phyloP scores from a whole-genome alignment of 2,113 vertebrate genomes.

The Protomyctophum bolini region DNA sequence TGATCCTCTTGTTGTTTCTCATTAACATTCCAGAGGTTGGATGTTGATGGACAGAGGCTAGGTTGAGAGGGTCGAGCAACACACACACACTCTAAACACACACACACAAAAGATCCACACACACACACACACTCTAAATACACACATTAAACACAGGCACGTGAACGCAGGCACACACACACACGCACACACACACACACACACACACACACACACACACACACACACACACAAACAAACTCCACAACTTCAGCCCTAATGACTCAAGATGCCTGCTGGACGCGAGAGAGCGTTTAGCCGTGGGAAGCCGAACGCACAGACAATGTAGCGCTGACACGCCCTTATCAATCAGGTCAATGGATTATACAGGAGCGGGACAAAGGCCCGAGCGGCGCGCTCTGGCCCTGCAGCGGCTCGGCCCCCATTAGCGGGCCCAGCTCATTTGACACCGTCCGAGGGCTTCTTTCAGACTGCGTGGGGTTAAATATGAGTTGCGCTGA shows the following conservation, averaged over 20 bases:
- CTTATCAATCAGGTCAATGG: slow-evolving; percentile 78
- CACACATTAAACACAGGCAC: slow-evolving; percentile 17
- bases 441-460: slow-evolving; percentile 63
- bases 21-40: slow-evolving; percentile 73
- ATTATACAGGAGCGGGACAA: slow-evolving; percentile 66
- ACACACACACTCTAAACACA: slow-evolving; percentile 20
- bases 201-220: slow-evolving; percentile 49
- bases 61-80: slow-evolving; percentile 57
- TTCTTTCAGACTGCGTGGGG: slow-evolving; percentile 57
- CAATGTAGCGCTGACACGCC: slow-evolving; percentile 71
- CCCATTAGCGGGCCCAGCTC: slow-evolving; percentile 53
- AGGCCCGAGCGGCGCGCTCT: slow-evolving; percentile 60
- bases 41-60: slow-evolving; percentile 72
- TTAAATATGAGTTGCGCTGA: slow-evolving; percentile 54
- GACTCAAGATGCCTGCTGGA: no score
- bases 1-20: slow-evolving; percentile 72
- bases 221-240: neutral
- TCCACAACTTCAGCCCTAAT: no score
- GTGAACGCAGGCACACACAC: slow-evolving; percentile 67
- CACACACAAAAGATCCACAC: slow-evolving; percentile 3
- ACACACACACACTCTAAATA: neutral
- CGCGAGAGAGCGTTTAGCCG: no score
- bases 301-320: slow-evolving; percentile 4
- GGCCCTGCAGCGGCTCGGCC: neutral
- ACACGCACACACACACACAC: neutral